Evolutionary conservation across 37 sponge, comb jelly and placozoan genomes (phyloP), one percentile per base, ranked within the genome.

Genomic region (Crambe crambe): DNA sequence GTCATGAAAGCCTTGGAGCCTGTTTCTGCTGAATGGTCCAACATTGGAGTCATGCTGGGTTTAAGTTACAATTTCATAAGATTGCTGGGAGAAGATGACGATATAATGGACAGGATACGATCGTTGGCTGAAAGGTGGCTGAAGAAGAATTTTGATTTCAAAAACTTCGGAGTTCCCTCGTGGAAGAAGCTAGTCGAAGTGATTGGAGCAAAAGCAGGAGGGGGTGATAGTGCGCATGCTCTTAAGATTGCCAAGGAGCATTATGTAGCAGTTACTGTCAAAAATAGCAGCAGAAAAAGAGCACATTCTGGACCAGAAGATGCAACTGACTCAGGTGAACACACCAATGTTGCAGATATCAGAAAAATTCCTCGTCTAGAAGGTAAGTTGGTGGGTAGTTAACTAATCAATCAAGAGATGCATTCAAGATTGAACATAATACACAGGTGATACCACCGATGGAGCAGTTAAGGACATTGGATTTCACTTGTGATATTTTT

Each of bases 111-210:
- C 36, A 44, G 35, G 37, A 29, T 79, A 22, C 36, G n/a, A 36
- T 38, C 5, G 10, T 12, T 79, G 68, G 79, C 51, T 12, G n/a
- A 6, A 1, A 65, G 31, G 8, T 79, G 79, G 79, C n/a, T 79
- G 22, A 51, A 67, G 1, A 44, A 34, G 54, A 67, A 34, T 23
- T 54, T 43, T 54, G 56, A 68, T 32, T n/a, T 36, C 17, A 43
- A 77, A 37, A 37, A 37, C 43, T 77, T 77, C 44, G 79, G 79
- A 29, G 22, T 27, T 37, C 79, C 79, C 2, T 68, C 68, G 32
- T 79, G 79, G 79, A 79, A 47, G 57, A 79, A 68, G 38, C 69
- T 79, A 37, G 68, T 79, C 21, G 79, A 79, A 31, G 79, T 47
- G 10, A 34, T 79, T 6, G 79, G 43, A n/a, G 22, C 67, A 29